Percentiles rank a stretch among this genome's conserved stretches.
Conservation (phyloP, 2,113 vertebrate species). For the Plecotus auritus region DNA sequence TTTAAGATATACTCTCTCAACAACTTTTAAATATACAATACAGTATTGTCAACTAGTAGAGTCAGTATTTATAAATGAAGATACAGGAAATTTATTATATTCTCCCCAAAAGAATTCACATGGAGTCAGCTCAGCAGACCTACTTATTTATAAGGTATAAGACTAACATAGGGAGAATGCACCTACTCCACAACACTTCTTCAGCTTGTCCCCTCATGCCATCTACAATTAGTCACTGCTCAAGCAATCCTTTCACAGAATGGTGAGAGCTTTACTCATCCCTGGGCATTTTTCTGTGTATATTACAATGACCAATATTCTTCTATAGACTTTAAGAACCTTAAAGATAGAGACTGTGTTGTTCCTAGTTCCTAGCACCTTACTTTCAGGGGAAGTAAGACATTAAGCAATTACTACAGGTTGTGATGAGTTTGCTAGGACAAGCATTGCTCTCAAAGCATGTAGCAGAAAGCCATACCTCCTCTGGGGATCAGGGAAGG, state of each 20-base stretch:
- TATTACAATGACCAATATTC: not conserved
- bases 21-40: not conserved
- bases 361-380: not conserved
- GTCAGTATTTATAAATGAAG: not conserved
- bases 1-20: not conserved
- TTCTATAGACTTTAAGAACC: not conserved
- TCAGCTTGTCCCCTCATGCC: not conserved
- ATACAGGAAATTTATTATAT: not conserved
- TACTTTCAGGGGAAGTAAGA: not conserved
- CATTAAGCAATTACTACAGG: not conserved
- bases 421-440: not conserved
- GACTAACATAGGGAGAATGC: not conserved
- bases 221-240: not conserved
- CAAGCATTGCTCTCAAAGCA: not conserved
- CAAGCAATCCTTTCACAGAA: not conserved
- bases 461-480: not conserved
- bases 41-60: not conserved
- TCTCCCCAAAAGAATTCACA: not conserved
- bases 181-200: not conserved
- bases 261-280: not conserved
- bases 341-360: not conserved
- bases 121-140: not conserved
- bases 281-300: not conserved
- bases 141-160: not conserved
- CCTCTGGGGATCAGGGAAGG: not conserved